These are phyloP conservation scores for Heliconius hermathena DNA, from an alignment of 1,140 invertebrate species.

Conservation along the genomic window DNA sequence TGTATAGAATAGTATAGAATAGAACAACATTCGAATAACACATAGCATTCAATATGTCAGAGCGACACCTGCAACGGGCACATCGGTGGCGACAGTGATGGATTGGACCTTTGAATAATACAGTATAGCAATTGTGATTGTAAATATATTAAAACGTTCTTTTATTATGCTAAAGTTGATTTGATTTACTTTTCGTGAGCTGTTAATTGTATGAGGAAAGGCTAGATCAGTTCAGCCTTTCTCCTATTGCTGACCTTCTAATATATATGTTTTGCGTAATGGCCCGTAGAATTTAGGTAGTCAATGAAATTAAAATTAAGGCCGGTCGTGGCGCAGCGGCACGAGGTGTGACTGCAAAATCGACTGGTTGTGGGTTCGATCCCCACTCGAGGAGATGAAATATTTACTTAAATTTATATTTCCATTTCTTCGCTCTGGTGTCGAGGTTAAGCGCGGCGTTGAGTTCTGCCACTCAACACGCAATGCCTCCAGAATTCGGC, in stretches of 20 bases:
- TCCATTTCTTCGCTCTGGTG: too few relatives aligned
- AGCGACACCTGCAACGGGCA: slow-evolving; percentile 9
- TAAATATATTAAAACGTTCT: slow-evolving; percentile 10
- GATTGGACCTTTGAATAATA: slow-evolving; percentile 10
- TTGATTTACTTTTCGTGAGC: slow-evolving; percentile 1
- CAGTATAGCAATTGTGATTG: slow-evolving; percentile 8
- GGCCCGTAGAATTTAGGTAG: too few relatives aligned
- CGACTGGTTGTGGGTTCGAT: too few relatives aligned
- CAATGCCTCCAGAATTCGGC: too few relatives aligned
- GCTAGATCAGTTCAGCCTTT: not conserved
- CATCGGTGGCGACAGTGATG: slow-evolving; percentile 13
- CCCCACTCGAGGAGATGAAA: too few relatives aligned
- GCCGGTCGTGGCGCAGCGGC: too few relatives aligned
- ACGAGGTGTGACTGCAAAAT: too few relatives aligned
- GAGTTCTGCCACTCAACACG: too few relatives aligned
- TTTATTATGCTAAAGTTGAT: not conserved
- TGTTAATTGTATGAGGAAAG: not conserved
- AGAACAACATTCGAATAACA: slow-evolving; percentile 11
- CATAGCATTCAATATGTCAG: slow-evolving; percentile 11
- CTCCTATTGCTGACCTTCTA: not conserved
- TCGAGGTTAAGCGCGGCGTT: too few relatives aligned
- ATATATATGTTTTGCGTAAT: too few relatives aligned
- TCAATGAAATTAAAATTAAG: too few relatives aligned
- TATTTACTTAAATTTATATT: too few relatives aligned
- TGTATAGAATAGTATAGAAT: not conserved